Base-by-base conservation (phyloP, 2,888 invertebrate species). In the Phasia obesa region DNA sequence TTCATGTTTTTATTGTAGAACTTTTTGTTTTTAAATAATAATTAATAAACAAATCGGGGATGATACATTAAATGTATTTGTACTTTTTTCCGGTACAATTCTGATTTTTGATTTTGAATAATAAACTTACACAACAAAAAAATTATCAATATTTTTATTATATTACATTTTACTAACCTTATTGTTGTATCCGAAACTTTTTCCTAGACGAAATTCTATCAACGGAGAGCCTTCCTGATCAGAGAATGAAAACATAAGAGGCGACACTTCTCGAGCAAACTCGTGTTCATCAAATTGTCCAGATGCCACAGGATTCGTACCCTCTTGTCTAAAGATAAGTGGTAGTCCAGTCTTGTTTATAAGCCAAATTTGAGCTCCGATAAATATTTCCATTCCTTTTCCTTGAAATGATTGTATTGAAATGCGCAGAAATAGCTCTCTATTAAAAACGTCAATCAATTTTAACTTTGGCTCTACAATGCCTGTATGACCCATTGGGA, bases 251-350 rank as follows among this genome's bases (percentile, higher is more conserved):
- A 99, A 99, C 87, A 99, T 94, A 73, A 99, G 93, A 7, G 99
- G 99, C 65, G 96, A 94, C 70, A 98, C 95, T 93, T 97, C 96
- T 86, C 98, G 93, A 13, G 98, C 99, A 87, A 95, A 93, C 92
- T 99, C 99, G 90, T 99, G 97, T 91, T 99, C 99, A 77, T 95
- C 95, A 90, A 96, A 97, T 92, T 99, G 99, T 2, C 98, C 99
- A 7, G 97, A 96, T 84, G 96, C 95, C 87, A 95, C 95, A 27
- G 92, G 90, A 13, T 93, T 93, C 15, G 94, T 94, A 0, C 97
- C 96, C 90, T 97, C 98, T 91, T 99, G 98, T 86, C 96, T 94
- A 91, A 98, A 98, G 71, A 99, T 95, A 81, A 99, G 92, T n/a
- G 99, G 99, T 82, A 99, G 92, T 0, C 99, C 99, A 6, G 98